Base-by-base conservation (phyloP, 2,113 vertebrate species). In the Campylomormyrus tamandua region DNA sequence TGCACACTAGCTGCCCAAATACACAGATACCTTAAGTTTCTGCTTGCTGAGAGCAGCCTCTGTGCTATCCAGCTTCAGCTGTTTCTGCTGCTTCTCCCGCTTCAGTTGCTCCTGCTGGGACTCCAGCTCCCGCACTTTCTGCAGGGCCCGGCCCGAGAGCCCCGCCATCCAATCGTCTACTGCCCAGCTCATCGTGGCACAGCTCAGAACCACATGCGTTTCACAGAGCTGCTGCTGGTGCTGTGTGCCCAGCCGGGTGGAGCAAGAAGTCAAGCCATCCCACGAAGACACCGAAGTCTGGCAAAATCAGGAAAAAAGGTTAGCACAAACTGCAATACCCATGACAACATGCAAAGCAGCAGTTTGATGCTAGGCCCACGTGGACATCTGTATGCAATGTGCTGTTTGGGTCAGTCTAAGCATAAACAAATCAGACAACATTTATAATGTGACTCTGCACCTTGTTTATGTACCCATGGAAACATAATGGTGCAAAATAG, bases 91-190 rank as follows among this genome's bases (percentile, higher is more conserved):
- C 90, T 92, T 95, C 91, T 97, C 96, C 89, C 95, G 94, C 86
- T 91, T 93, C 90, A 96, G 90, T 45, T 95, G 94, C 91, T 96
- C 96, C 70, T 96, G 94, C 2, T 95, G 94, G 31, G 93, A 88
- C 93, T 96, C 95, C 89, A 96, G 92, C 92, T 96, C 95, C 88
- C 95, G 94, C 84, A 97, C 95, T 85, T 96, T 96, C 89, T 94
- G 95, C 87, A 95, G 93, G 87, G 95, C 95, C 46, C 89, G 92
- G 88, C 94, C 95, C 1, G 96, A 94, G 62, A 97, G 94, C 8
- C 95, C 96, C 45, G 93, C 93, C 0, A 95, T 96, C 96, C 96
- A 97, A 91, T 97, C 96, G 53, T 97, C 96, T 62, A 95, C 92
- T 0, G 95, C 94, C 96, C 96, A 97, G 93, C 96, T 97, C 96